phyloP scores from a whole-genome alignment of 2,888 invertebrate species.

The Synergus itoensis region DNA sequence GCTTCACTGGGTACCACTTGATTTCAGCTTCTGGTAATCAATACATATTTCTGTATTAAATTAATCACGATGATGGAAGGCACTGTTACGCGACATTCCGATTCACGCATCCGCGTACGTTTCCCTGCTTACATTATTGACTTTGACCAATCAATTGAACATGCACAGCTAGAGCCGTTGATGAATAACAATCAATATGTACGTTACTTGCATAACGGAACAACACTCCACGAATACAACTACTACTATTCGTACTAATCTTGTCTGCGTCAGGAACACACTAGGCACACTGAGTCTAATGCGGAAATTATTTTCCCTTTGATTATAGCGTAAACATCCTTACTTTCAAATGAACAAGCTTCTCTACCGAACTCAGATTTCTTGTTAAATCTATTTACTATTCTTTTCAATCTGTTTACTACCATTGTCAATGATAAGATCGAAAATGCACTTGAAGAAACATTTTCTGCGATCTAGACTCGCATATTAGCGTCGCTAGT shows the following conservation, averaged over 20 bases:
- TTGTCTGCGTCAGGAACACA: neutral
- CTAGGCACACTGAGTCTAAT: constrained; percentile 11
- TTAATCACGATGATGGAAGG: constrained; percentile 6
- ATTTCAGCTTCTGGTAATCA: neutral
- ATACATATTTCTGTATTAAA: neutral
- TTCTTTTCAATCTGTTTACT: too few species aligned
- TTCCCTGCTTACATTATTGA: constrained; percentile 20
- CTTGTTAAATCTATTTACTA: neutral
- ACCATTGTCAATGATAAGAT: neutral
- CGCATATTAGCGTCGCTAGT: constrained; percentile 19
- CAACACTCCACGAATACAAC: neutral
- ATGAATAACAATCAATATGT: constrained; percentile 39
- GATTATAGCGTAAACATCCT: neutral
- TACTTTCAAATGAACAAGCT: neutral
- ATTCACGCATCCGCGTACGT: neutral
- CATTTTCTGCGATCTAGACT: neutral
- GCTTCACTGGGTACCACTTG: neutral
- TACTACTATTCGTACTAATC: neutral
- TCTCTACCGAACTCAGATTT: neutral
- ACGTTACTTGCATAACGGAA: constrained; percentile 32
- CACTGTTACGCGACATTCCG: constrained; percentile 22
- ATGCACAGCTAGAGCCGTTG: constrained; percentile 17
- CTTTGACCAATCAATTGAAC: constrained; percentile 38
- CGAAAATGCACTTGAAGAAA: neutral
- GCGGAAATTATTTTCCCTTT: constrained; percentile 4